These are phyloP conservation scores for Fulica atra DNA, from an alignment of 2,113 vertebrate species.

Conservation along the genomic window DNA sequence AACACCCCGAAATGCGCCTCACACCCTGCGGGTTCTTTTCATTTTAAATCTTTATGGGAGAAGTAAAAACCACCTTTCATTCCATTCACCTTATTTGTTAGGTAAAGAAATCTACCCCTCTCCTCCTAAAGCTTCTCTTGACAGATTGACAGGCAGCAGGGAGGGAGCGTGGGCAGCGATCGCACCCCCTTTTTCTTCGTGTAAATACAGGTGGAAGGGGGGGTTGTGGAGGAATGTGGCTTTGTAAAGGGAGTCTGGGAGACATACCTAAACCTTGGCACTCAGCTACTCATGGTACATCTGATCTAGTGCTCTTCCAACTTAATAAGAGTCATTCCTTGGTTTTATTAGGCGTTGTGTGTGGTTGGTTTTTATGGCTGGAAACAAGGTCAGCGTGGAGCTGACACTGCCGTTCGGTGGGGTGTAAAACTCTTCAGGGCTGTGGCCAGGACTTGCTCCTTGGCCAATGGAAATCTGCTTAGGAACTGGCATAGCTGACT, in stretches of 20 bases:
- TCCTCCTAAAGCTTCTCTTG: background rate
- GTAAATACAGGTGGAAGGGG: background rate
- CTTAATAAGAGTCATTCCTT: background rate
- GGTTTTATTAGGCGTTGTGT: background rate
- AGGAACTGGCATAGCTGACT: background rate
- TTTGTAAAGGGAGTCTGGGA: background rate
- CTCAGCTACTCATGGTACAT: accelerated
- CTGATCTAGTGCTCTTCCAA: background rate
- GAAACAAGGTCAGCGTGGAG: background rate
- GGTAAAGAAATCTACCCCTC: background rate
- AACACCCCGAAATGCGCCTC: background rate
- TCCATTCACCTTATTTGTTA: background rate
- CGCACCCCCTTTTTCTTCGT: accelerated
- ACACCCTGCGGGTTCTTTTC: background rate
- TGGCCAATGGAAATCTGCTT: background rate
- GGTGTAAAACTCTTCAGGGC: background rate
- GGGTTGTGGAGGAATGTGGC: background rate
- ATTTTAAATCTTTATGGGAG: background rate
- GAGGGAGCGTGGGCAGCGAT: accelerated
- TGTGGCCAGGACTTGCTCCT: background rate
- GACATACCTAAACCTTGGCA: background rate
- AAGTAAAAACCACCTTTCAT: background rate
- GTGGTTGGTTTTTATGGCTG: background rate
- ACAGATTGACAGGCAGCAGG: accelerated
- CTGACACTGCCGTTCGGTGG: background rate